Evolutionary conservation across 2,113 vertebrate species (phyloP).

Genomic region (Aramus guarauna): DNA sequence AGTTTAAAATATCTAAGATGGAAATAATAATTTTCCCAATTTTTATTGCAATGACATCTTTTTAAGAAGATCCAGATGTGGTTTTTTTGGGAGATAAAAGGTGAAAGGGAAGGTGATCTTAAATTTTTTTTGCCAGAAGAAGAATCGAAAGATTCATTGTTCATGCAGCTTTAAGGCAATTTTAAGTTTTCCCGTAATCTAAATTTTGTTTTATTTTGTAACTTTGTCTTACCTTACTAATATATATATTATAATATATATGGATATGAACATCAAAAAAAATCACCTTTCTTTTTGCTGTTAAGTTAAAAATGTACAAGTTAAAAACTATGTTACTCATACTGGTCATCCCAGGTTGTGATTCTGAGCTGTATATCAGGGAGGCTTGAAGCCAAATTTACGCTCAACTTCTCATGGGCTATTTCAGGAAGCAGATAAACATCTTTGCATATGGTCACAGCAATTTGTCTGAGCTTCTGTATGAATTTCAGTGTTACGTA

Average conservation of each 20-base stretch:
- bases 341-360: neutral
- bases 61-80: neutral
- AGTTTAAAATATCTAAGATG: neutral
- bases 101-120: neutral
- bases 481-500: neutral
- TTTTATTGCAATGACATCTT: neutral
- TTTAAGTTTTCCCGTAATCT: neutral
- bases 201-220: neutral
- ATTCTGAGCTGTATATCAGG: neutral
- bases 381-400: neutral
- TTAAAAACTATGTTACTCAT: neutral
- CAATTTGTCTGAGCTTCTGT: neutral
- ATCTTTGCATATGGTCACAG: neutral
- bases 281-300: neutral
- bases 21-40: neutral
- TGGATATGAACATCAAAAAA: neutral
- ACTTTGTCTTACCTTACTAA: neutral
- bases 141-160: neutral
- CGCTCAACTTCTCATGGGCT: neutral
- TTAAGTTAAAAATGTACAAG: neutral
- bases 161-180: neutral
- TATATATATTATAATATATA: neutral
- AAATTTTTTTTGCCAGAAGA: neutral
- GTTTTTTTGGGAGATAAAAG: neutral
- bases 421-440: neutral